Evolutionary conservation across 2,113 vertebrate genomes (phyloP).

Genomic region (Paradoxurus hermaphroditus): DNA sequence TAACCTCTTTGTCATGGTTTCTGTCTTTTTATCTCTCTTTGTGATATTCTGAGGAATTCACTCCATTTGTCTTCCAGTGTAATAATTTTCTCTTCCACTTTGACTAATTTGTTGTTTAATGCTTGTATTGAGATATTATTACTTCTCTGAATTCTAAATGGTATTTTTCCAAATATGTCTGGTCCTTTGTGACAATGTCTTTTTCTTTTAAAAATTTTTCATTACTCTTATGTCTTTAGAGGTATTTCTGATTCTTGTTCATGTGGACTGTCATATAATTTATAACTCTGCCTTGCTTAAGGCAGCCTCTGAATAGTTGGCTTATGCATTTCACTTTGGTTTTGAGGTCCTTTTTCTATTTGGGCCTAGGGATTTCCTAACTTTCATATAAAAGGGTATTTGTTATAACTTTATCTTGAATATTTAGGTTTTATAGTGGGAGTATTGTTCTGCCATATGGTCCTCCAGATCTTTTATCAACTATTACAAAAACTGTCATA

Average conservation of each 20-base stretch:
- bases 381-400: constrained; percentile 18
- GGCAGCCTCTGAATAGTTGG: neutral
- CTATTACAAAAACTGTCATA: neutral
- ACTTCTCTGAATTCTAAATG: neutral
- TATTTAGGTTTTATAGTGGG: neutral
- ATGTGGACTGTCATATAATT: neutral
- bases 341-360: constrained; percentile 18
- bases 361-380: neutral
- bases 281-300: neutral
- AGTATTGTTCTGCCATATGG: neutral
- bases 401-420: neutral
- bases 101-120: neutral
- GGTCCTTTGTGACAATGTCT: neutral
- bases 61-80: neutral
- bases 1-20: neutral
- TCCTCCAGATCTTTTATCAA: neutral
- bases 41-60: neutral
- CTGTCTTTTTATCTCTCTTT: neutral
- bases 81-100: neutral
- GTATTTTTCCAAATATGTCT: neutral
- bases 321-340: neutral
- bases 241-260: neutral
- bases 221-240: neutral
- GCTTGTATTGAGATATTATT: neutral
- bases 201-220: constrained; percentile 10